phyloP scores from a whole-genome alignment of 2,113 vertebrate species.

The Rattus norvegicus region DNA sequence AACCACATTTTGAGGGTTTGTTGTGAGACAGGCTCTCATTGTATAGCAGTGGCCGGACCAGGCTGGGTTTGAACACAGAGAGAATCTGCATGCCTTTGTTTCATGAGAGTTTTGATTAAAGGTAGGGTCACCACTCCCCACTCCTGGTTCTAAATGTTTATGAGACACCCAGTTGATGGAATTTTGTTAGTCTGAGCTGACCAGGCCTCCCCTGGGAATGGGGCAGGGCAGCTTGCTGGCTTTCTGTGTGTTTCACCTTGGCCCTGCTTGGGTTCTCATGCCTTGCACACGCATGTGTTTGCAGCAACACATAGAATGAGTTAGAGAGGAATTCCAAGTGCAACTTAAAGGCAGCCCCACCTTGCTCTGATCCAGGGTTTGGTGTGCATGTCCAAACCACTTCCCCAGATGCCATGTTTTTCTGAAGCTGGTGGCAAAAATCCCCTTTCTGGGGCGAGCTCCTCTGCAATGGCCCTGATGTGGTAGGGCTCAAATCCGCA shows the following conservation, averaged over 20 bases:
- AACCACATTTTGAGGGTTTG: background rate
- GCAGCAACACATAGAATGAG: background rate
- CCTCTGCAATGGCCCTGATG: slow-evolving; percentile 94
- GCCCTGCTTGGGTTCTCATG: background rate
- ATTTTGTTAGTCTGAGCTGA: background rate
- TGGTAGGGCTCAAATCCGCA: slow-evolving; percentile 98
- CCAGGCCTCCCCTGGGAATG: background rate
- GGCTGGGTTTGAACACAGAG: background rate
- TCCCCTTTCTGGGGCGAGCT: slow-evolving; percentile 92
- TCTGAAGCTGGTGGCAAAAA: slow-evolving; percentile 92
- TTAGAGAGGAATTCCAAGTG: background rate
- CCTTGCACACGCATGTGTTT: background rate
- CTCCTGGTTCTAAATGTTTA: background rate
- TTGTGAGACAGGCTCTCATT: background rate
- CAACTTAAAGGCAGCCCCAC: slow-evolving; percentile 81
- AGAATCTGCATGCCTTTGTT: background rate
- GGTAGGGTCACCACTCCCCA: background rate
- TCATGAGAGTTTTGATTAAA: background rate
- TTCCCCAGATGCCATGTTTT: slow-evolving; percentile 96
- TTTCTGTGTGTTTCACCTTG: background rate
- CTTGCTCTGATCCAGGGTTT: slow-evolving; percentile 98
- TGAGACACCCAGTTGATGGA: background rate
- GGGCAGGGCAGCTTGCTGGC: background rate
- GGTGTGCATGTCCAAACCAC: slow-evolving; percentile 94
- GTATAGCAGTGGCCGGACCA: background rate